A percentile compares a stretch with the other conserved stretches of the same genome.
phyloP scores from a whole-genome alignment of 2,888 invertebrate genomes.

The Phengaris alcon region DNA sequence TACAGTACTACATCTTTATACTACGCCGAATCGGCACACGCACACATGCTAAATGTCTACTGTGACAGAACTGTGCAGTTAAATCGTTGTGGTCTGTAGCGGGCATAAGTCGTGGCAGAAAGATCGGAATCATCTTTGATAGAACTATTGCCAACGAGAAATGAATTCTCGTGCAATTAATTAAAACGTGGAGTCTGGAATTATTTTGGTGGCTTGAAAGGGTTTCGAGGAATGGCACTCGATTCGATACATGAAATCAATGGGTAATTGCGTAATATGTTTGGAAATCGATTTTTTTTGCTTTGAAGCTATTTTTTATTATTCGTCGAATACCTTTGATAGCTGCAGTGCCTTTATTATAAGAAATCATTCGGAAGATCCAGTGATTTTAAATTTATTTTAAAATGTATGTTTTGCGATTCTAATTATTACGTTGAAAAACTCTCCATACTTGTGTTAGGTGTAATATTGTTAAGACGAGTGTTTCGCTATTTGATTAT shows the following conservation, averaged over 20 bases:
- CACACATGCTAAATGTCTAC: too few relatives aligned
- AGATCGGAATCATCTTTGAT: constrained; percentile 19
- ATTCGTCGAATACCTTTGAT: constrained; percentile 26
- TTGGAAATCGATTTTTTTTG: neutral
- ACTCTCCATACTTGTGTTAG: constrained; percentile 43
- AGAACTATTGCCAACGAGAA: constrained; percentile 4
- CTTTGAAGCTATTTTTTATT: neutral
- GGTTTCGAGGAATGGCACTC: constrained; percentile 12
- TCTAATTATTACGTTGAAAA: constrained; percentile 35
- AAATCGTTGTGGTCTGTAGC: too few relatives aligned
- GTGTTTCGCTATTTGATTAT: constrained; percentile 45
- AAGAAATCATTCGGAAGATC: constrained; percentile 30
- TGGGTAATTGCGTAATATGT: neutral
- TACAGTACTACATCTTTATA: too few relatives aligned
- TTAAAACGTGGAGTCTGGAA: constrained; percentile 5
- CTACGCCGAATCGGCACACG: too few relatives aligned
- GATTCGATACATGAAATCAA: constrained; percentile 14
- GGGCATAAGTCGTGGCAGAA: neutral
- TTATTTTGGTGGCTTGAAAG: constrained; percentile 1
- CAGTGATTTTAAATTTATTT: constrained; percentile 26
- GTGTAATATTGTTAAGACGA: constrained; percentile 45
- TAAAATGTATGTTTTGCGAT: constrained; percentile 30
- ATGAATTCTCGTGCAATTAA: constrained; percentile 10
- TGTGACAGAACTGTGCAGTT: too few relatives aligned
- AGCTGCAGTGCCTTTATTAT: constrained; percentile 31